Base-by-base conservation (phyloP, 2,888 invertebrate species). In the Pseudoips prasinana region DNA sequence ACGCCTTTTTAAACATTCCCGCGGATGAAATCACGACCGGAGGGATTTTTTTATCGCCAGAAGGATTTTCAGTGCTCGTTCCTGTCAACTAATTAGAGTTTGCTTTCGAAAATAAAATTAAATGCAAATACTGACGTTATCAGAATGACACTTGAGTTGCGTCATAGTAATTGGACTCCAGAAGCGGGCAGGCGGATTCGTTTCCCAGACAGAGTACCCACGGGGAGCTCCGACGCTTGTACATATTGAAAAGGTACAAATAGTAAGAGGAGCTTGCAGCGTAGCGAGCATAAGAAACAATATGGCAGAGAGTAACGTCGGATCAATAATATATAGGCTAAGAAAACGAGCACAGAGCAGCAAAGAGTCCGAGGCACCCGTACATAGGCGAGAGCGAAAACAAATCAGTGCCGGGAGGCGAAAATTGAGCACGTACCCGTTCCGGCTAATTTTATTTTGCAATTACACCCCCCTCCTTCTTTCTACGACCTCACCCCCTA, bases 381-480 rank as follows among this genome's bases (percentile, higher is more conserved):
- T 60, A 72, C 68, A 77, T 74, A 68, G 75, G 72, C 70, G 67
- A 74, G 78, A 75, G 65, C 75, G 83, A 85, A 88, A 87, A 87
- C 88, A 88, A 88, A 88, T 88, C 88, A 86, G 85, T 73, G 82
- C 77, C 60, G 83, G 85, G 85, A 83, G 86, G 86, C 86, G 84
- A 82, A 86, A 88, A 87, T 88, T 87, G 87, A 85, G 86, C 87
- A 88, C 88, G 88, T 88, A 87, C 83, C 87, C 83, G 84, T 86
- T 86, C 85, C 71, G 80, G 86, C 88, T 88, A 88, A 88, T 88
- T 88, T 88, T 88, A 88, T 88, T 88, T 88, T 86, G 88, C 88
- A 88, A 88, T 88, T 88, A 88, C 87, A 79, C 84, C 85, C 83
- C 70, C 65, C 52, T 53, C 54, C 52, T 44, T 34, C 53, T 33